phyloP scores from a whole-genome alignment of 2,888 invertebrate species.

The Apoderus coryli region DNA sequence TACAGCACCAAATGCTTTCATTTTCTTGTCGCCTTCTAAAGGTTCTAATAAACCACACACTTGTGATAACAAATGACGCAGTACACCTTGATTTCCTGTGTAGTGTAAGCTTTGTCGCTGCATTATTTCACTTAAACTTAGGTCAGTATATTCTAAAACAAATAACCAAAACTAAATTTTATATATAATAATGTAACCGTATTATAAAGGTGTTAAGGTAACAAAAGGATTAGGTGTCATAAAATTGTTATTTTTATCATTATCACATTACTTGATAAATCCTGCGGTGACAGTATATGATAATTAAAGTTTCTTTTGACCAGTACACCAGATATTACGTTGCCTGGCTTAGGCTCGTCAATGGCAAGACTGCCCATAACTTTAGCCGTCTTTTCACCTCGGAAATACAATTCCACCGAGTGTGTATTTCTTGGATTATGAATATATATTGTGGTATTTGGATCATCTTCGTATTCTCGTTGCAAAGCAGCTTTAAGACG shows the following conservation, averaged over 20 bases:
- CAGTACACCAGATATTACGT: constrained; percentile 77
- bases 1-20: constrained; percentile 70
- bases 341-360: constrained; percentile 62
- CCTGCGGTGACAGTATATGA: constrained; percentile 80
- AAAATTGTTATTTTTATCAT: not conserved
- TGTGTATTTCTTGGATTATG: constrained; percentile 93
- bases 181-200: no score
- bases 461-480: constrained; percentile 83
- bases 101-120: constrained; percentile 88
- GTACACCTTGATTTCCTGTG: constrained; percentile 53
- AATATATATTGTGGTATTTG: constrained; percentile 65
- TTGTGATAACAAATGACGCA: constrained; percentile 64
- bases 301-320: constrained; percentile 98
- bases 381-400: constrained; percentile 97
- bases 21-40: constrained; percentile 49
- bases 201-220: no score
- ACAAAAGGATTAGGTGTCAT: no score
- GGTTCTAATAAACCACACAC: constrained; percentile 62
- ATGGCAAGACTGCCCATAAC: constrained; percentile 89
- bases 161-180: no score
- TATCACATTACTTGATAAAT: constrained; percentile 63
- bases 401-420: constrained; percentile 80
- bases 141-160: constrained; percentile 79
- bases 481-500: constrained; percentile 87
- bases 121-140: constrained; percentile 83